phyloP scores from a whole-genome alignment of 30 jellyfish, hydroid and myxozoan species.

The Aurelia aurita complex sp. Pacific region DNA sequence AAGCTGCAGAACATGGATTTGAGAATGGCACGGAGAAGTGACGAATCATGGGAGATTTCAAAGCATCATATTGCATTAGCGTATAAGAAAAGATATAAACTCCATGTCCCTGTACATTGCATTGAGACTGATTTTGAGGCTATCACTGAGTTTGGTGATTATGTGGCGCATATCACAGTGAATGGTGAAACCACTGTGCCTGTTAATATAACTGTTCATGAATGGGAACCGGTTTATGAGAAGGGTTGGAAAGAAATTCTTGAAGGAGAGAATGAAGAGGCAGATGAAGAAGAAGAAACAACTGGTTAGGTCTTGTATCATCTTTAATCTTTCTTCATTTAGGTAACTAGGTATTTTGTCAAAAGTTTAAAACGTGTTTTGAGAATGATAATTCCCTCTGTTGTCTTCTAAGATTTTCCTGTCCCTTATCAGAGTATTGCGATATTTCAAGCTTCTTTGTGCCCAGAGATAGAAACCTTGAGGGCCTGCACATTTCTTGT shows the following conservation, averaged over 20 bases:
- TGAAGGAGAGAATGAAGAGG: slow-evolving; percentile 15
- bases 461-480: too few relatives aligned
- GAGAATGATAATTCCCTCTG: too few relatives aligned
- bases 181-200: slow-evolving; percentile 61
- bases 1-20: slow-evolving; percentile 38
- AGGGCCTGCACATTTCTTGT: too few relatives aligned
- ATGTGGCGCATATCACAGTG: slow-evolving; percentile 35
- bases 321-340: too few relatives aligned
- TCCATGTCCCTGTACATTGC: slow-evolving; percentile 78
- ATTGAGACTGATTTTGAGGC: slow-evolving; percentile 58
- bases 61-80: slow-evolving; percentile 61
- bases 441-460: too few relatives aligned
- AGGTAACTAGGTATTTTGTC: too few relatives aligned
- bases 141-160: slow-evolving; percentile 48
- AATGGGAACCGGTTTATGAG: slow-evolving; percentile 64
- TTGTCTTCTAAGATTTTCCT: too few relatives aligned
- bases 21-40: slow-evolving; percentile 40
- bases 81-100: slow-evolving; percentile 14
- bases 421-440: too few relatives aligned
- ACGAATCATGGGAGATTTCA: slow-evolving; percentile 63
- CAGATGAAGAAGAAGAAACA: not conserved
- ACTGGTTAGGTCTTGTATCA: too few relatives aligned
- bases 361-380: too few relatives aligned
- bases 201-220: slow-evolving; percentile 44
- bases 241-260: slow-evolving; percentile 56